Evolutionary conservation across 1,140 invertebrate genomes (phyloP).

Genomic region (Bombus impatiens): DNA sequence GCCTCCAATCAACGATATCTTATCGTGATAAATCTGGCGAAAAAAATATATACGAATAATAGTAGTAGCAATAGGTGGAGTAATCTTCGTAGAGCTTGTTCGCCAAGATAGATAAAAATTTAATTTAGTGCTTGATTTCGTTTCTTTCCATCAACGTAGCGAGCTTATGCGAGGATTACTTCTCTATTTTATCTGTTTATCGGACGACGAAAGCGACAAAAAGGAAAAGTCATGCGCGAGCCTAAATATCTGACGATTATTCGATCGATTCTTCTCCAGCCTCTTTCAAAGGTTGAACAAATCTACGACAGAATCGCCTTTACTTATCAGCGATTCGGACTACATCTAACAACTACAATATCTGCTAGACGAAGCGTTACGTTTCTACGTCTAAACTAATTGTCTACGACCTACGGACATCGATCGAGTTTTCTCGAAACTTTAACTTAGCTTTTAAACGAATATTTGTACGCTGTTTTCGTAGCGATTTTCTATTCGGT

Average conservation of each 20-base stretch:
- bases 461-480: slow-evolving; percentile 3
- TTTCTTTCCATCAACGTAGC: not conserved
- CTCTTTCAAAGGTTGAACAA: not conserved
- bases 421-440: slow-evolving; percentile 43
- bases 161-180: not conserved
- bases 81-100: no score
- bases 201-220: not conserved
- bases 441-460: not conserved
- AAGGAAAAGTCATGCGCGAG: not conserved
- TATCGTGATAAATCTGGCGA: not conserved
- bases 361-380: slow-evolving; percentile 53
- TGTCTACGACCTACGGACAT: slow-evolving; percentile 48
- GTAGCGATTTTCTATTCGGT: not conserved
- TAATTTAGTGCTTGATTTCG: not conserved
- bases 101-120: not conserved
- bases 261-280: not conserved
- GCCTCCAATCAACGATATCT: not conserved
- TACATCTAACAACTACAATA: slow-evolving; percentile 52
- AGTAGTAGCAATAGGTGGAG: not conserved
- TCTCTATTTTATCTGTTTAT: not conserved
- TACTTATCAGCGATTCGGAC: slow-evolving; percentile 19
- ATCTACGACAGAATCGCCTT: not conserved
- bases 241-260: not conserved
- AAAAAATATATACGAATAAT: not conserved
- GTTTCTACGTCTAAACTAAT: slow-evolving; percentile 9